These are phyloP conservation scores for Mastomys natalensis DNA, from an alignment of 2,113 vertebrate species.

Conservation along the genomic window DNA sequence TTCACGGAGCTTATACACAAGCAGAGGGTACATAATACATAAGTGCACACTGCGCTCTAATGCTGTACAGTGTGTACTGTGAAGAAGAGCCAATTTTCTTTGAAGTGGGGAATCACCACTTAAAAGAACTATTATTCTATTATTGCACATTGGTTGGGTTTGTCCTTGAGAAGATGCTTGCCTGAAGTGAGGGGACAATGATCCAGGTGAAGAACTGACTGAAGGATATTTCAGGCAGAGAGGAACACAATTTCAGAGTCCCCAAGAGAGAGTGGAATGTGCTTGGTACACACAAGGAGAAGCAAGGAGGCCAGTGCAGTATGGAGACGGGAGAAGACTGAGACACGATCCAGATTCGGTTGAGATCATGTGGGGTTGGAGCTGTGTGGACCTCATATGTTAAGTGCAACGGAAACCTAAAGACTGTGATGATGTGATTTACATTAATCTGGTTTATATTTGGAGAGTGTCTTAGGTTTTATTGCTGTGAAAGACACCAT, in stretches of 20 bases:
- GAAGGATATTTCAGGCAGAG: neutral
- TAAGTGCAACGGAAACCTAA: neutral
- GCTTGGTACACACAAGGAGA: neutral
- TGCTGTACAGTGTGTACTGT: neutral
- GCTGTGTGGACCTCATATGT: neutral
- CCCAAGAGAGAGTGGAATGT: neutral
- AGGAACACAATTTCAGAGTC: neutral
- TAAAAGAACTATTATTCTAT: no score
- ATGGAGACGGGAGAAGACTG: neutral
- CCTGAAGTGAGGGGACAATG: neutral
- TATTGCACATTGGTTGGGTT: neutral
- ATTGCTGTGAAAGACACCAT: no score
- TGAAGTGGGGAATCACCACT: neutral
- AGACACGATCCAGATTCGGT: neutral
- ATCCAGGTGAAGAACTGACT: neutral
- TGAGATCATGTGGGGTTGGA: neutral
- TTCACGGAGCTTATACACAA: neutral
- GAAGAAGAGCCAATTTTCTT: neutral
- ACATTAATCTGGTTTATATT: neutral
- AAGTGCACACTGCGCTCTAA: neutral
- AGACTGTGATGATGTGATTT: neutral
- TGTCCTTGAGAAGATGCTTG: neutral
- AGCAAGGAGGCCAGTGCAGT: no score
- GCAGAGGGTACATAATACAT: rapidly evolving
- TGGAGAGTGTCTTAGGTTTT: neutral